A percentile compares a stretch with the other conserved stretches of the same genome.
phyloP scores from a whole-genome alignment of 2,113 vertebrate species.

The Cariama cristata region DNA sequence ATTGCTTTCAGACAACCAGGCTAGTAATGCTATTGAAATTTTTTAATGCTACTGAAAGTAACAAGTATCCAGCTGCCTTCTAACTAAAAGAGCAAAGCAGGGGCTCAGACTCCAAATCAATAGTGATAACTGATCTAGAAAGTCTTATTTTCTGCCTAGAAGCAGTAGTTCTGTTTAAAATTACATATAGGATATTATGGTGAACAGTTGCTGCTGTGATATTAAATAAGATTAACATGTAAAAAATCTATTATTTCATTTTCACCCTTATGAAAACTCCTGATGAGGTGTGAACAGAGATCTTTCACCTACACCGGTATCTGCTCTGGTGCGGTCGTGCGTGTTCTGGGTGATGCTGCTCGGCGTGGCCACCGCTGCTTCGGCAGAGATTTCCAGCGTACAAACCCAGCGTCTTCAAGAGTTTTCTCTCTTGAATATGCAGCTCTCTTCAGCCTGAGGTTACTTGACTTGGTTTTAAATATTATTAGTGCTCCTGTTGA shows the following conservation, averaged over 20 bases:
- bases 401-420: not conserved
- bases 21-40: no score
- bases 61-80: not conserved
- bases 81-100: not conserved
- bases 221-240: not conserved
- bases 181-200: not conserved
- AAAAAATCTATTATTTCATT: not conserved
- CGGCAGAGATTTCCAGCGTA: not conserved
- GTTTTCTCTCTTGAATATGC: not conserved
- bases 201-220: not conserved
- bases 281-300: not conserved
- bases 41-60: not conserved
- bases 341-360: not conserved
- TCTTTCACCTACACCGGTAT: not conserved
- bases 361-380: not conserved
- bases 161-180: not conserved
- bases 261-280: not conserved
- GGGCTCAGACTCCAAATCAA: not conserved
- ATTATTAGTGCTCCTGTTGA: not conserved
- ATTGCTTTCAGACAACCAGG: not conserved
- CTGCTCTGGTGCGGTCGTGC: not conserved
- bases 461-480: not conserved
- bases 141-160: not conserved
- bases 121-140: not conserved
- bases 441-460: not conserved